These are phyloP conservation scores for Ectropis grisescens DNA, from an alignment of 1,140 invertebrate species.

Conservation along the genomic window DNA sequence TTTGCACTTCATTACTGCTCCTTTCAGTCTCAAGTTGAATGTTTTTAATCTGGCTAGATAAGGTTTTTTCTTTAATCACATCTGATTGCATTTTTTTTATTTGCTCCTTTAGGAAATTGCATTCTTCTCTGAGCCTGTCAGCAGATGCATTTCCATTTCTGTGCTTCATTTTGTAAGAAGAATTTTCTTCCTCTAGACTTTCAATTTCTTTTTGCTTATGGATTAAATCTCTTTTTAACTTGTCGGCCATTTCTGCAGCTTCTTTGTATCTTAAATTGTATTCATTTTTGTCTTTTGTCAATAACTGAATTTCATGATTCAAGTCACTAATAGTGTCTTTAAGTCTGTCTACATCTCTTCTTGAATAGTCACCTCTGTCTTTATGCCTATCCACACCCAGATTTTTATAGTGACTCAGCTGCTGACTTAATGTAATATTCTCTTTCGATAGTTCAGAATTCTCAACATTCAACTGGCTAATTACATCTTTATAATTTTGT, in stretches of 20 bases:
- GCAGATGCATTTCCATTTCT: slow-evolving; percentile 50
- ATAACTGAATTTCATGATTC: slow-evolving; percentile 30
- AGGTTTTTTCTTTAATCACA: slow-evolving; percentile 57
- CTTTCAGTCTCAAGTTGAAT: slow-evolving; percentile 75
- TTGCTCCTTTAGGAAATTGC: slow-evolving; percentile 55
- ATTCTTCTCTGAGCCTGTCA: slow-evolving; percentile 55
- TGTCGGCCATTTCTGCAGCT: slow-evolving; percentile 37
- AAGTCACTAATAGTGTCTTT: slow-evolving; percentile 36
- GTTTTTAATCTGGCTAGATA: slow-evolving; percentile 69
- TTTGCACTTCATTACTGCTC: slow-evolving; percentile 70
- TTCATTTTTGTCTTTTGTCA: slow-evolving; percentile 53
- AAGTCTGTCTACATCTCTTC: slow-evolving; percentile 32
- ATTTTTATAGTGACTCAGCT: slow-evolving; percentile 43
- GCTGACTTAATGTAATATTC: slow-evolving; percentile 48
- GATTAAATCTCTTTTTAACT: slow-evolving; percentile 49
- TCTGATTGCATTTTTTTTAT: slow-evolving; percentile 57
- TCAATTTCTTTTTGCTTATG: slow-evolving; percentile 52
- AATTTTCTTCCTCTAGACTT: slow-evolving; percentile 54
- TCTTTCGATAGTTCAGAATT: slow-evolving; percentile 56
- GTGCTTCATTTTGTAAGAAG: slow-evolving; percentile 52
- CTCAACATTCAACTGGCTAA: slow-evolving; percentile 53
- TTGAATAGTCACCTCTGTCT: slow-evolving; percentile 23
- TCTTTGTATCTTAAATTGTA: slow-evolving; percentile 46
- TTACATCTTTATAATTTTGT: slow-evolving; percentile 49
- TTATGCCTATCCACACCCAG: slow-evolving; percentile 19